Conservation (phyloP, 2,888 invertebrate species). For the Spatulosminthurus flaviceps region DNA sequence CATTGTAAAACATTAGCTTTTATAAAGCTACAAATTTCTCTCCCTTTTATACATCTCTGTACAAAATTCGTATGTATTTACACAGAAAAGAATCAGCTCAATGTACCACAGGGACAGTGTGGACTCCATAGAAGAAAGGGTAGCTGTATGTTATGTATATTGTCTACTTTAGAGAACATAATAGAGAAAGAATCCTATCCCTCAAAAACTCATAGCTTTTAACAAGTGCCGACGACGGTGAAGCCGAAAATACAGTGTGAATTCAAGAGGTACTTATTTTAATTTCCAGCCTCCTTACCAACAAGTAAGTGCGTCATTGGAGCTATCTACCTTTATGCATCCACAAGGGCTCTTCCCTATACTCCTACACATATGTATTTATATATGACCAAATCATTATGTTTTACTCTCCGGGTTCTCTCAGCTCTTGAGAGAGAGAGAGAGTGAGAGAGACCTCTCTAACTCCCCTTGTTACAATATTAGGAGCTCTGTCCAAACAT, state of each 20-base stretch:
- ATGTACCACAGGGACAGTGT: no score
- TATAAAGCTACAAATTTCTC: no score
- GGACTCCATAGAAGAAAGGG: no score
- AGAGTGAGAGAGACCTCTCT: not conserved
- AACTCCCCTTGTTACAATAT: constrained; percentile 15
- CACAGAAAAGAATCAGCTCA: no score
- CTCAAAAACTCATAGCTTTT: constrained; percentile 3
- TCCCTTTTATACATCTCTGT: no score
- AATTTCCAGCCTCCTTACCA: constrained; percentile 21
- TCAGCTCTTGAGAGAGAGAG: no score
- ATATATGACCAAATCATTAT: no score
- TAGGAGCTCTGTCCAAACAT: constrained; percentile 13
- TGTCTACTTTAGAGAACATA: not conserved
- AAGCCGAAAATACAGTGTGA: constrained; percentile 20
- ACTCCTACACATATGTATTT: not conserved
- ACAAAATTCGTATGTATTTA: no score
- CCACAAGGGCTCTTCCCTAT: no score
- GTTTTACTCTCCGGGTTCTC: no score
- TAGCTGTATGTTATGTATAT: not conserved
- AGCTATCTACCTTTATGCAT: not conserved
- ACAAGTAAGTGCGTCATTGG: not conserved
- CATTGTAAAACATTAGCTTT: no score
- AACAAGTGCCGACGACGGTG: constrained; percentile 4
- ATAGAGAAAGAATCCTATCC: not conserved
- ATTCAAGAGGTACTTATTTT: constrained; percentile 32